Percentiles rank a stretch among this genome's conserved stretches.
Evolutionary conservation across 1,140 invertebrate species (phyloP).

Genomic region (Ips typographus): DNA sequence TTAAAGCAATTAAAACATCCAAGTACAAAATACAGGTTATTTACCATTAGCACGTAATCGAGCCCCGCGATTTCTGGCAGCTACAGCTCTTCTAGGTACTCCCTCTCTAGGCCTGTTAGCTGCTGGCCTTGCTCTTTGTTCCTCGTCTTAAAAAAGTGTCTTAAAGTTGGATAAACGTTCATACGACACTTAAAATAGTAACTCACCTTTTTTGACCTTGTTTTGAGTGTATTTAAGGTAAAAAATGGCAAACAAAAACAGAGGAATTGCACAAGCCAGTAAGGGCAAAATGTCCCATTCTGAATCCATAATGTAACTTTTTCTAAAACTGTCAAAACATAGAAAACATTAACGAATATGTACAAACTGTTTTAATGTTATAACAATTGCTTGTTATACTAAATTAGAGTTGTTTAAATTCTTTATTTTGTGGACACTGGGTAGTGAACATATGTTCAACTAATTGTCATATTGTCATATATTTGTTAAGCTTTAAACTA

Average conservation of each 20-base stretch:
- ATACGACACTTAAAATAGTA: not conserved
- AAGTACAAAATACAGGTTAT: not conserved
- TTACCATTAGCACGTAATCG: conserved; percentile 61
- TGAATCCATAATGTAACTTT: not conserved
- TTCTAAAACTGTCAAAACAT: too few relatives aligned
- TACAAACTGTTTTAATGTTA: too few relatives aligned
- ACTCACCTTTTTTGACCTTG: not conserved
- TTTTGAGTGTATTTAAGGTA: not conserved
- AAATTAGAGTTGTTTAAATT: too few relatives aligned
- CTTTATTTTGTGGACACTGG: too few relatives aligned
- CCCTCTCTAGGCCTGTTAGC: conserved; percentile 53
- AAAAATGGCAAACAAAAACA: not conserved
- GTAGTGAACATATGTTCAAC: too few relatives aligned
- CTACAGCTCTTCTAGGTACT: conserved; percentile 59
- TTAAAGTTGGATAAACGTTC: too few relatives aligned
- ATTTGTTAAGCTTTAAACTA: too few relatives aligned
- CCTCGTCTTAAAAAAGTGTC: not conserved
- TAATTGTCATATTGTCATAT: too few relatives aligned
- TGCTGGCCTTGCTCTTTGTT: conserved; percentile 28
- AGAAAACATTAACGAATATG: too few relatives aligned
- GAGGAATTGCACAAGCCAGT: not conserved
- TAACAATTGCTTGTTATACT: too few relatives aligned
- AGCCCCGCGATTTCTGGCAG: conserved; percentile 63
- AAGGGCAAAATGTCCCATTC: not conserved
- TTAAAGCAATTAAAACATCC: not conserved